Evolutionary conservation across 2,888 invertebrate species (phyloP).

Genomic region (Lasiommata megera): DNA sequence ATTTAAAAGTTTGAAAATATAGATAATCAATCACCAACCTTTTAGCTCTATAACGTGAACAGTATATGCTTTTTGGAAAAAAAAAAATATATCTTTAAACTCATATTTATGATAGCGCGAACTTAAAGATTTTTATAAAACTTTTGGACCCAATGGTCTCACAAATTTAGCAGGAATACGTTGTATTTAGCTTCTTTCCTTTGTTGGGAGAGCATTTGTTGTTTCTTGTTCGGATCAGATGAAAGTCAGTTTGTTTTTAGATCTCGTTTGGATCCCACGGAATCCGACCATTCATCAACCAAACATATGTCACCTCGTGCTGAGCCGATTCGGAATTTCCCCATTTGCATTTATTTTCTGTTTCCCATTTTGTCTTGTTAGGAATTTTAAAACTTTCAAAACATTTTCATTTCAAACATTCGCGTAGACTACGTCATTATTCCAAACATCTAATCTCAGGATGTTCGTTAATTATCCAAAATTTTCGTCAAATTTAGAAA

Average conservation of each 20-base stretch:
- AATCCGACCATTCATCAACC: conserved; percentile 65
- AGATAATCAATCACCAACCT: no score
- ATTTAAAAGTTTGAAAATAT: no score
- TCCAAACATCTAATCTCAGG: no score
- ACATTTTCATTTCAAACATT: conserved; percentile 38
- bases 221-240: conserved; percentile 40
- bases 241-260: conserved; percentile 59
- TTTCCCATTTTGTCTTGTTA: conserved; percentile 36
- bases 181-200: conserved; percentile 27
- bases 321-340: conserved; percentile 63
- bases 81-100: no score
- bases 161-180: background rate
- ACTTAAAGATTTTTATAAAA: background rate
- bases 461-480: background rate
- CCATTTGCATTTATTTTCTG: conserved; percentile 57
- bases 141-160: background rate
- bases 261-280: conserved; percentile 60
- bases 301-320: conserved; percentile 60
- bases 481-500: no score
- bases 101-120: no score
- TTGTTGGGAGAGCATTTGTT: background rate
- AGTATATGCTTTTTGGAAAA: no score
- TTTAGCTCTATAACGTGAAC: no score
- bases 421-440: no score
- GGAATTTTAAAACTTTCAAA: conserved; percentile 68